Base-by-base conservation (phyloP, 2,888 invertebrate species). In the Tanytarsus gracilentus region DNA sequence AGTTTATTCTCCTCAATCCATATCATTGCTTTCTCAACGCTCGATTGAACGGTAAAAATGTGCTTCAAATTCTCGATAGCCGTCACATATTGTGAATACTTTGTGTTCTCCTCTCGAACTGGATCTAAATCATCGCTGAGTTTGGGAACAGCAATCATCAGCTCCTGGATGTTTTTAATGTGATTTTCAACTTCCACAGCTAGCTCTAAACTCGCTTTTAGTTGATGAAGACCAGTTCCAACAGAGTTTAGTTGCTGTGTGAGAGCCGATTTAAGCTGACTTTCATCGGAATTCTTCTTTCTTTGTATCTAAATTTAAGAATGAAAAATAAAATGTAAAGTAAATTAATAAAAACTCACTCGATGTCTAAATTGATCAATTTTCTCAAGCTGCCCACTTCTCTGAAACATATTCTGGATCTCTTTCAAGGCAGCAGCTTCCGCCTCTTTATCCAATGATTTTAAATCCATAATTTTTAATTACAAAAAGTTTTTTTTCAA, bases 1-100 rank as follows among this genome's bases (percentile, higher is more conserved):
- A 98, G 77, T 71, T 97, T 96, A 49, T 95, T 96, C 66, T 98
- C 96, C 64, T 86, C 88, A 62, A 99, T 97, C 78, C 92, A 86
- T 61, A 89, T 86, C 70, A 92, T 88, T 0, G 97, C 95, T 72
- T 92, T 94, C 61, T 91, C 87, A 0, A 98, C 92, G 74, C 93
- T 95, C 68, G 95, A 94, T 8, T 95, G 96, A 1, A 98, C 95
- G 48, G 94, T 96, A 68, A 98, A 97, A 64, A 99, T 96, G 69
- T 98, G 96, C 71, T 96, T 97, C 26, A 99, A 77, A 70, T 99
- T 99, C 70, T 99, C 97, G 79, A 93, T 94, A 0, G 98, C 98
- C 1, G 97, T 96, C 1, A 94, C 95, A 74, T 96, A 94, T 70
- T 96, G 98, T 0, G 96, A 96, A 73, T 98, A 95, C 18, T 88